A percentile compares a stretch with the other conserved stretches of the same genome.
Evolutionary conservation across 2,113 vertebrate genomes (phyloP).

Genomic region (Pachycephala philippinensis): DNA sequence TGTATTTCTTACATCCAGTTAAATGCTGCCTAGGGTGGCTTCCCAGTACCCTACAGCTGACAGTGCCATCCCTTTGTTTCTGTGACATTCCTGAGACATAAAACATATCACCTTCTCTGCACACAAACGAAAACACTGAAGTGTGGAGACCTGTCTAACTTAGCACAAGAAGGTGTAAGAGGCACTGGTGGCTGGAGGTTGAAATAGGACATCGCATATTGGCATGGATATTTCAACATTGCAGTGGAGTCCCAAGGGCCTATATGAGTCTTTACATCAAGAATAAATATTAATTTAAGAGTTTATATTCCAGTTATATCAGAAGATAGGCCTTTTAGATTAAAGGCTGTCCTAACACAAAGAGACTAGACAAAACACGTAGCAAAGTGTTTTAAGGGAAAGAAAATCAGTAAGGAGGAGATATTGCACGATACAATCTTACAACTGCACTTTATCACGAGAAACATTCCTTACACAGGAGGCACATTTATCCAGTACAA

Average conservation of each 20-base stretch:
- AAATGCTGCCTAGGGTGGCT: background rate
- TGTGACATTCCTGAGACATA: background rate
- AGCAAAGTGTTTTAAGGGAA: background rate
- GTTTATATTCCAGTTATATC: background rate
- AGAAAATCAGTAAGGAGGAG: background rate
- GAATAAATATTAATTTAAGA: background rate
- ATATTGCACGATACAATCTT: background rate
- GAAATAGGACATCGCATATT: accelerated
- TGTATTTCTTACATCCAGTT: background rate
- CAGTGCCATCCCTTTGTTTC: background rate
- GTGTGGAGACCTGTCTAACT: background rate
- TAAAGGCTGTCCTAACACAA: background rate
- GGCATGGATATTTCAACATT: background rate
- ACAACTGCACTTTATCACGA: background rate
- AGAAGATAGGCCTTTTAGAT: background rate
- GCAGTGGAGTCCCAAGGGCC: background rate
- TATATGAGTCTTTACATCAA: background rate
- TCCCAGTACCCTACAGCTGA: background rate
- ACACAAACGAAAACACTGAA: background rate
- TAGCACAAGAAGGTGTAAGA: background rate
- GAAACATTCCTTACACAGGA: background rate
- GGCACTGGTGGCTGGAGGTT: background rate
- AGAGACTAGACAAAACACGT: slow-evolving; percentile 27
- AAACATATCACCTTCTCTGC: background rate
- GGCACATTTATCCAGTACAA: background rate